Evolutionary conservation across 1,140 invertebrate species (phyloP).

Genomic region (Magallana ariakensis): DNA sequence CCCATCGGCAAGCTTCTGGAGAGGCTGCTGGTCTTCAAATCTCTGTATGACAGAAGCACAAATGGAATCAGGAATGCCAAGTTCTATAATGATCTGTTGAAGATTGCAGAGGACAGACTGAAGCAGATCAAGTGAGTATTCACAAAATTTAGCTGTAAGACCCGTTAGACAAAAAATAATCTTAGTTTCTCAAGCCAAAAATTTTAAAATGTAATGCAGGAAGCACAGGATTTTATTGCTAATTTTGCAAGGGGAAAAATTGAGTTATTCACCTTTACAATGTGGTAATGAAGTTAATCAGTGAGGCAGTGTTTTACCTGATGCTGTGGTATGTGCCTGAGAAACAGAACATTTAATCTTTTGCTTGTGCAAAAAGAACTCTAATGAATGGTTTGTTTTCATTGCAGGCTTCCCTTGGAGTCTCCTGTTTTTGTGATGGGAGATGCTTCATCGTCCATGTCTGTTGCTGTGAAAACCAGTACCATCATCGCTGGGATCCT

Average conservation of each 20-base stretch:
- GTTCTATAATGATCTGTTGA: slow-evolving; percentile 65
- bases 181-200: too few relatives aligned
- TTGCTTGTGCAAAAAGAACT: too few relatives aligned
- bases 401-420: slow-evolving; percentile 68
- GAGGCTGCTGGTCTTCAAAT: slow-evolving; percentile 70
- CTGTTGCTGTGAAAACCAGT: slow-evolving; percentile 74
- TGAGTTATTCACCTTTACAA: too few relatives aligned
- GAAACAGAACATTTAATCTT: too few relatives aligned
- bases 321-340: too few relatives aligned
- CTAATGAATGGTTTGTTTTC: background rate
- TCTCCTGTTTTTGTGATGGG: slow-evolving; percentile 75
- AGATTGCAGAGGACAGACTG: slow-evolving; percentile 67
- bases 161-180: too few relatives aligned
- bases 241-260: too few relatives aligned
- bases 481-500: slow-evolving; percentile 76
- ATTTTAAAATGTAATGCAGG: too few relatives aligned
- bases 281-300: too few relatives aligned
- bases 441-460: slow-evolving; percentile 76
- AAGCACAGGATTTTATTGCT: too few relatives aligned
- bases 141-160: too few relatives aligned
- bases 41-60: slow-evolving; percentile 53
- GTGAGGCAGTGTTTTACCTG: too few relatives aligned
- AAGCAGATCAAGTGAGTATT: slow-evolving; percentile 59
- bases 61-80: slow-evolving; percentile 44
- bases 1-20: slow-evolving; percentile 76